Evolutionary conservation across 2,888 invertebrate species (phyloP), one percentile per base, ranked within the genome.

Genomic region (Drosophila affinis): DNA sequence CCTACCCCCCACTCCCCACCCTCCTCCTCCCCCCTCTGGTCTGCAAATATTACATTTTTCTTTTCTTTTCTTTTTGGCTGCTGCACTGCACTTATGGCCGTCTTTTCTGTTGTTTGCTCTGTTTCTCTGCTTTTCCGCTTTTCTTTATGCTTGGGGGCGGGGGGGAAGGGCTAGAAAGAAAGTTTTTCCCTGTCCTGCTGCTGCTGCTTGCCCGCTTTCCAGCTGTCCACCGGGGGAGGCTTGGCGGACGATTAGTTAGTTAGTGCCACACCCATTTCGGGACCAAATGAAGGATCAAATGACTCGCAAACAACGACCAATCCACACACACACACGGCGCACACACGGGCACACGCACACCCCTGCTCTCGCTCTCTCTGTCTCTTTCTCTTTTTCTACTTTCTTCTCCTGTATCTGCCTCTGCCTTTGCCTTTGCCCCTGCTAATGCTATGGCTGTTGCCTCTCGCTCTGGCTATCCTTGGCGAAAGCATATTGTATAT

Each of bases 181-280:
- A 39, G 6, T 12, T 18, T 29, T 46, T 17, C 45, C 3, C 27
- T 21, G 29, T 14, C 68, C 53, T 65, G 69, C 55, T 29, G 68
- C 32, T 27, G 27, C 29, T 29, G 14, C 14, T 39, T n/a, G 6
- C 39, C 39, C 39, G 32, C 32, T 29, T 29, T 32, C 69, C 24
- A 24, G 24, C 24, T 56, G 21, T 44, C 21, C 27, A 29, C 7
- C 29, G n/a, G 46, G 24, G 18, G 2, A n/a, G 53, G 51, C 45
- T 64, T 44, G 34, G 9, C 51, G 62, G 32, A 29, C 51, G 47
- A 46, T 47, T 72, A 55, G 49, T 73, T 55, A 34, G 45, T 57
- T 24, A 47, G 17, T 55, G 74, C 65, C 70, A 71, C 69, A 55
- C 75, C 70, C 65, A 64, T 54, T 54, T 55, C 58, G n/a, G 39